phyloP scores from a whole-genome alignment of 2,888 invertebrate species.

The Theretra japonica region DNA sequence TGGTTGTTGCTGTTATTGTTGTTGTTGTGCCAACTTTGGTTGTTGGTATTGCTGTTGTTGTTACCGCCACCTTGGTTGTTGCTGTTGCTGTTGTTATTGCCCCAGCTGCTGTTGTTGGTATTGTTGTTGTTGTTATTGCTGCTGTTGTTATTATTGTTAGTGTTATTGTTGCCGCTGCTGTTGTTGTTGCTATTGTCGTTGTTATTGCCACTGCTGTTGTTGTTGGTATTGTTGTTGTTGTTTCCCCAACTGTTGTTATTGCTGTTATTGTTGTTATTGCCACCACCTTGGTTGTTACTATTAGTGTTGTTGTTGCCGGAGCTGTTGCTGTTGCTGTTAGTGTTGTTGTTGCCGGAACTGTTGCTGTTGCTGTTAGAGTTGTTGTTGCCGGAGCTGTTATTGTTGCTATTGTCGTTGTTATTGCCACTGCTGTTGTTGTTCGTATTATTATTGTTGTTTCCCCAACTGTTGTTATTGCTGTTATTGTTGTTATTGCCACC shows the following conservation, averaged over 20 bases:
- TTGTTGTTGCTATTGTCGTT: slow-evolving; percentile 47
- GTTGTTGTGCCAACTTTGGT: slow-evolving; percentile 49
- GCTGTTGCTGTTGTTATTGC: no score
- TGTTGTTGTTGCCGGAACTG: no score
- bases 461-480: no score
- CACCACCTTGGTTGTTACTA: no score
- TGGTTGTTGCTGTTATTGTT: slow-evolving; percentile 53
- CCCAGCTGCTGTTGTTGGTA: slow-evolving; percentile 31
- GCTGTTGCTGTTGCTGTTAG: slow-evolving; percentile 49
- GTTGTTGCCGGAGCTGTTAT: slow-evolving; percentile 48
- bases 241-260: no score
- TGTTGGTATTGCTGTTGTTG: slow-evolving; percentile 50
- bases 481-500: no score
- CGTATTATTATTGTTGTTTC: no score
- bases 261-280: slow-evolving; percentile 45
- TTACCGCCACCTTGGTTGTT: slow-evolving; percentile 31
- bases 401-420: slow-evolving; percentile 46
- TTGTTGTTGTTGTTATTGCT: no score
- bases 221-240: slow-evolving; percentile 35
- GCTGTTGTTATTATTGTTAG: no score
- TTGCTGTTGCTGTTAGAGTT: no score
- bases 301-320: no score
- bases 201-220: slow-evolving; percentile 52
- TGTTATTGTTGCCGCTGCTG: slow-evolving; percentile 45
- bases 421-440: no score